Evolutionary conservation across 1,140 invertebrate species (phyloP).

Genomic region (Meteorus sp.): DNA sequence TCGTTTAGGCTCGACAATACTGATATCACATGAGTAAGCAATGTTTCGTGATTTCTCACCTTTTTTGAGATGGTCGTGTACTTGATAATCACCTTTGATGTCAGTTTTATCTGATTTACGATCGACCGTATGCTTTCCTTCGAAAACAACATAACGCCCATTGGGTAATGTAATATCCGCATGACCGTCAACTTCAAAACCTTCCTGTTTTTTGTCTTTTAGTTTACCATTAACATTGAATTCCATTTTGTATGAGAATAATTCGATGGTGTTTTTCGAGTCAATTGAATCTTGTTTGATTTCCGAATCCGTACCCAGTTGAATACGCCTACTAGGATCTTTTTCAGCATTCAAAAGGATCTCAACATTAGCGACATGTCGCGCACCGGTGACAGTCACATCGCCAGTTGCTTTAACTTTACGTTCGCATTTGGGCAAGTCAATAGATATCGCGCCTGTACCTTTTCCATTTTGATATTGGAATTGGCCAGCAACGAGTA

Average conservation of each 20-base stretch:
- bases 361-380: conserved; percentile 63
- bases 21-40: conserved; percentile 11
- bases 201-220: conserved; percentile 44
- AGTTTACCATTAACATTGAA: conserved; percentile 59
- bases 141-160: conserved; percentile 59
- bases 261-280: conserved; percentile 67
- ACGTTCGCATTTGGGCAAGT: conserved; percentile 57
- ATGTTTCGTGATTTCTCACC: conserved; percentile 58
- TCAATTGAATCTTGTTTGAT: conserved; percentile 62
- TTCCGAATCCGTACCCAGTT: conserved; percentile 65
- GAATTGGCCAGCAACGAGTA: conserved; percentile 48
- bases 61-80: conserved; percentile 60
- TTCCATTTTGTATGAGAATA: conserved; percentile 61
- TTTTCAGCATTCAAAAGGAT: conserved; percentile 71
- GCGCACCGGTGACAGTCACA: conserved; percentile 60
- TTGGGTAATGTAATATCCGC: conserved; percentile 63
- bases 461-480: conserved; percentile 49
- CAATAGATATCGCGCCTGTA: conserved; percentile 51
- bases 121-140: conserved; percentile 52
- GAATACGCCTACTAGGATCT: conserved; percentile 67
- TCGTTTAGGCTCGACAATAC: conserved; percentile 28
- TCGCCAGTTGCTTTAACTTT: conserved; percentile 65
- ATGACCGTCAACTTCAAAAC: conserved; percentile 50
- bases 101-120: conserved; percentile 52
- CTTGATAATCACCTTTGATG: conserved; percentile 50